Evolutionary conservation across 2,113 vertebrate species (phyloP).

Genomic region (Laticauda colubrina): DNA sequence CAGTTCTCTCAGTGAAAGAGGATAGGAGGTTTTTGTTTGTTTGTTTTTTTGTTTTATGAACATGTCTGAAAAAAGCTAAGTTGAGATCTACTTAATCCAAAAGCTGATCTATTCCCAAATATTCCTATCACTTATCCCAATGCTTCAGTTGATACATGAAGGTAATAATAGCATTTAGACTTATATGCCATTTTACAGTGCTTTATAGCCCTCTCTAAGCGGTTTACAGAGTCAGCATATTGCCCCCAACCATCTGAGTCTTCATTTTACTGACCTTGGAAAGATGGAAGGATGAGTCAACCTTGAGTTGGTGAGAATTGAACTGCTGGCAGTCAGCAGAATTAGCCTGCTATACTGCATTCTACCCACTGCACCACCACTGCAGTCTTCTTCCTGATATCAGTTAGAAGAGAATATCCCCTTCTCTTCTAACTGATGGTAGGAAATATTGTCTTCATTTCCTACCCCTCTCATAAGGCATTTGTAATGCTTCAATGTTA

Average conservation of each 20-base stretch:
- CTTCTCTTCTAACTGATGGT: neutral
- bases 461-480: neutral
- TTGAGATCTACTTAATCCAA: neutral
- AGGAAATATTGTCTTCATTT: neutral
- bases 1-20: neutral
- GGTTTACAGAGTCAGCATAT: neutral
- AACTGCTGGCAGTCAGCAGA: neutral
- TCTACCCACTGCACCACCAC: neutral
- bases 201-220: neutral
- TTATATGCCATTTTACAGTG: neutral
- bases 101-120: neutral
- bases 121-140: neutral
- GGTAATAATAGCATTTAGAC: neutral
- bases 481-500: neutral
- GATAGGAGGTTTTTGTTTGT: neutral
- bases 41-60: neutral
- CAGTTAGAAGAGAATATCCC: neutral
- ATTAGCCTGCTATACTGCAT: neutral
- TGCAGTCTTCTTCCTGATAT: neutral
- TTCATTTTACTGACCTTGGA: neutral
- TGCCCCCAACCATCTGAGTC: neutral
- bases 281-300: neutral
- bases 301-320: neutral
- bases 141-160: neutral
- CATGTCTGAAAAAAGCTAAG: neutral